Evolutionary conservation across 2,888 invertebrate genomes (phyloP).

Genomic region (Yponomeuta evonymella): DNA sequence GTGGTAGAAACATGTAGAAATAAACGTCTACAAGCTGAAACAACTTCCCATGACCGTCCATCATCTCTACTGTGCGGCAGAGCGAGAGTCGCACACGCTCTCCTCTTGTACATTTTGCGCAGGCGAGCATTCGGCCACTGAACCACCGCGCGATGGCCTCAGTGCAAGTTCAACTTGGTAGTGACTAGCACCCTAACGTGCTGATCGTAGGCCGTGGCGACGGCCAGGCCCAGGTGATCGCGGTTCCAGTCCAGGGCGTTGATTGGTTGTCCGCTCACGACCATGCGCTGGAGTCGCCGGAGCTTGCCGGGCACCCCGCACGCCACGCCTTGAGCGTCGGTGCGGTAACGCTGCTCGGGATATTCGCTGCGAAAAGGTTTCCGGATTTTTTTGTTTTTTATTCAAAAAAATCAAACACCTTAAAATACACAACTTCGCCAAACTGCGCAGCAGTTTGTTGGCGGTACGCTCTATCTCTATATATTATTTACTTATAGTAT

Average conservation of each 20-base stretch:
- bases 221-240: conserved; percentile 90
- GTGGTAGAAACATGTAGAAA: too few relatives aligned
- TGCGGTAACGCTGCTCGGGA: conserved; percentile 83
- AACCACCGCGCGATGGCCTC: conserved; percentile 19
- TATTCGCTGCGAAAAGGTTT: conserved; percentile 67
- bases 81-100: too few relatives aligned
- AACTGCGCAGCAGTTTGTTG: too few relatives aligned
- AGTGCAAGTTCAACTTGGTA: conserved; percentile 88
- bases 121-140: too few relatives aligned
- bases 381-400: background rate
- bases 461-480: too few relatives aligned
- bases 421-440: too few relatives aligned
- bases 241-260: conserved; percentile 94
- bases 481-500: too few relatives aligned
- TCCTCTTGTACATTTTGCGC: too few relatives aligned
- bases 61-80: too few relatives aligned
- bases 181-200: conserved; percentile 89
- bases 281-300: conserved; percentile 85
- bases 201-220: conserved; percentile 95
- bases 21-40: too few relatives aligned
- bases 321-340: conserved; percentile 82
- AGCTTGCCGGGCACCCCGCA: conserved; percentile 87
- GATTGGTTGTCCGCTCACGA: conserved; percentile 91
- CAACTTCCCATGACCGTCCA: too few relatives aligned
- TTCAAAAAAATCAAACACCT: too few relatives aligned